Evolutionary conservation across 2,113 vertebrate genomes (phyloP), one percentile per base, ranked within the genome.

Genomic region (Tachysurus fulvidraco): DNA sequence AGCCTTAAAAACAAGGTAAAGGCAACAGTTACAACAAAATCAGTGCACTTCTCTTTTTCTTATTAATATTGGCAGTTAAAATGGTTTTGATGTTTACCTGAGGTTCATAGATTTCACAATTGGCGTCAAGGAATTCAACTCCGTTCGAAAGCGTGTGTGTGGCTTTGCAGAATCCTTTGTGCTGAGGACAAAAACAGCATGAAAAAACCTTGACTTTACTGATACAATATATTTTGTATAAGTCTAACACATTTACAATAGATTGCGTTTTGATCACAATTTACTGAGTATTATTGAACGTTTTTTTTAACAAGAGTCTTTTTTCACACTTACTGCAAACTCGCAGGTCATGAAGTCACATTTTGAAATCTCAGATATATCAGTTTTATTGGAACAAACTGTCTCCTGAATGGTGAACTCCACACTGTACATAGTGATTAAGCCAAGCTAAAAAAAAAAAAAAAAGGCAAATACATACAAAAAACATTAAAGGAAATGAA

Each of bases 371-470:
- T 88, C 36, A 0, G 19, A 21, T 9, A 30, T 36, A 3, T 88
- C 84, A 9, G 89, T 62, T 54, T 3, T 85, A 11, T 79, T 91
- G 76, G 78, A 2, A 76, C 95, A 96, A 73, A 69, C 89, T 7
- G 94, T 95, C 92, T 96, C 95, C 89, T 96, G 94, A 88, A 96
- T 94, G 85, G 88, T 93, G 92, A 93, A 95, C 82, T 95, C 92
- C n/a, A 81, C 93, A 1, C 36, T 19, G 87, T 94, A 93, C 30
- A 60, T 89, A 46, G 19, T 89, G 0, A 13, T 36, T 0, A 89
- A 80, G 3, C 85, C 92, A 82, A 64, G 16, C 95, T 96, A 83
- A 2, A 85, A 90, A 74, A 91, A n/a, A n/a, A n/a, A n/a, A 2
- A 36, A 36, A 36, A 36, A 36, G 36, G 36, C 36, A 36, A 36